These are phyloP conservation scores for Poecilia latipinna DNA, from an alignment of 2,113 vertebrate genomes.

Conservation along the genomic window DNA sequence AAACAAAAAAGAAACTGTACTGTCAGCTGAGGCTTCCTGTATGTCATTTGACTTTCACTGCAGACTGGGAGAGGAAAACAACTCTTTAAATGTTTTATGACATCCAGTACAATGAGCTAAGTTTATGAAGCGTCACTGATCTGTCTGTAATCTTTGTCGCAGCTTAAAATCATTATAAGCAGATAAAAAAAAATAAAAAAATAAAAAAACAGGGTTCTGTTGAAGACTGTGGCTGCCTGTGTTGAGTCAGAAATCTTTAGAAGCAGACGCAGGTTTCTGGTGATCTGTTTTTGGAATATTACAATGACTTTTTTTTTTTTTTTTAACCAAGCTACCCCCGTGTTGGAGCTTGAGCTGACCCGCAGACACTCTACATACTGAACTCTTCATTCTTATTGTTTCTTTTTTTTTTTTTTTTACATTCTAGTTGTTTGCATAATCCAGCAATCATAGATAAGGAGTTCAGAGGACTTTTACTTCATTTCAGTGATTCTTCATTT, in stretches of 20 bases:
- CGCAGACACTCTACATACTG: no score
- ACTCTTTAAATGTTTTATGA: no score
- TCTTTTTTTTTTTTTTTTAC: conserved; percentile 25
- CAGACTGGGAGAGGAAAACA: no score
- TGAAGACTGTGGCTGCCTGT: not conserved
- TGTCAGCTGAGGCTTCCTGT: no score
- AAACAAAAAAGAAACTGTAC: no score
- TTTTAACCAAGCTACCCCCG: not conserved
- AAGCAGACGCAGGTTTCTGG: not conserved
- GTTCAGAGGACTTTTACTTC: conserved; percentile 36
- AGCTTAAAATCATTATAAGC: not conserved
- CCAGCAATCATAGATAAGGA: conserved; percentile 30
- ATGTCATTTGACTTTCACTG: no score
- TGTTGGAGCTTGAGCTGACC: not conserved
- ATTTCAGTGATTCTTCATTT: conserved; percentile 18
- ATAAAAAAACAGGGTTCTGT: not conserved
- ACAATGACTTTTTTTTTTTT: not conserved
- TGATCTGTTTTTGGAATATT: not conserved
- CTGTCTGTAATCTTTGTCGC: no score
- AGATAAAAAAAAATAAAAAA: not conserved
- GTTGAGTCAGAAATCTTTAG: not conserved
- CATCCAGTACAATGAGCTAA: no score
- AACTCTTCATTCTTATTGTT: conserved; percentile 35
- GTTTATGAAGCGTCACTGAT: not conserved
- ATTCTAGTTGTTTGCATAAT: conserved; percentile 39